Evolutionary conservation across 1,140 invertebrate genomes (phyloP).

Genomic region (Wasmannia auropunctata): DNA sequence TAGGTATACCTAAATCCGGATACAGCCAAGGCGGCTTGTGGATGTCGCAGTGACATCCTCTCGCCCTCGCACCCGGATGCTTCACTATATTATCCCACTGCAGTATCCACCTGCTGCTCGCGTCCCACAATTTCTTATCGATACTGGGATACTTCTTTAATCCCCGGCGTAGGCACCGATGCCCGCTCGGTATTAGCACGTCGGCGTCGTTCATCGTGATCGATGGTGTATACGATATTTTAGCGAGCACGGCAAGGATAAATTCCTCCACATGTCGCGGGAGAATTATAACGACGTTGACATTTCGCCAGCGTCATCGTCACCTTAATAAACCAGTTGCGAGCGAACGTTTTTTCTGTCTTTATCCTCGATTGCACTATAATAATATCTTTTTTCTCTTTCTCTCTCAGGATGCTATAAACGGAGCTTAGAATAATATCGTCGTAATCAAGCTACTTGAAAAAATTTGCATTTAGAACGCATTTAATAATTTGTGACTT

Average conservation of each 20-base stretch:
- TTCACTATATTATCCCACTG: slow-evolving; percentile 87
- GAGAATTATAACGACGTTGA: slow-evolving; percentile 9
- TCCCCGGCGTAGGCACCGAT: slow-evolving; percentile 81
- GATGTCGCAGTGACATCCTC: slow-evolving; percentile 84
- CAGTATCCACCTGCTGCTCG: slow-evolving; percentile 86
- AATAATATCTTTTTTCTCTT: background rate
- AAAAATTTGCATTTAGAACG: background rate
- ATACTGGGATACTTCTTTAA: slow-evolving; percentile 83
- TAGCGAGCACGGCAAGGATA: background rate
- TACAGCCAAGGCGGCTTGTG: slow-evolving; percentile 83
- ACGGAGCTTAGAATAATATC: background rate
- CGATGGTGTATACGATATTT: background rate
- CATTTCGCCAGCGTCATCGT: slow-evolving; percentile 34
- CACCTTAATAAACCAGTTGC: slow-evolving; percentile 36
- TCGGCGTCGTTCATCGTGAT: slow-evolving; percentile 74
- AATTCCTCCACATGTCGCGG: slow-evolving; percentile 4
- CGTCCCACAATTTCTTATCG: slow-evolving; percentile 85
- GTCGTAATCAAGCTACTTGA: background rate
- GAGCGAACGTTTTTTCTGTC: background rate
- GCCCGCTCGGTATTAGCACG: slow-evolving; percentile 71
- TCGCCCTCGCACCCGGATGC: slow-evolving; percentile 83
- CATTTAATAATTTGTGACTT: background rate
- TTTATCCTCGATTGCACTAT: background rate
- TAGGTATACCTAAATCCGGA: slow-evolving; percentile 82
- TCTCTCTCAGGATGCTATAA: background rate